Percentiles rank a stretch among this genome's conserved stretches.
Evolutionary conservation across 2,888 invertebrate genomes (phyloP).

Genomic region (Camponotus fellah): DNA sequence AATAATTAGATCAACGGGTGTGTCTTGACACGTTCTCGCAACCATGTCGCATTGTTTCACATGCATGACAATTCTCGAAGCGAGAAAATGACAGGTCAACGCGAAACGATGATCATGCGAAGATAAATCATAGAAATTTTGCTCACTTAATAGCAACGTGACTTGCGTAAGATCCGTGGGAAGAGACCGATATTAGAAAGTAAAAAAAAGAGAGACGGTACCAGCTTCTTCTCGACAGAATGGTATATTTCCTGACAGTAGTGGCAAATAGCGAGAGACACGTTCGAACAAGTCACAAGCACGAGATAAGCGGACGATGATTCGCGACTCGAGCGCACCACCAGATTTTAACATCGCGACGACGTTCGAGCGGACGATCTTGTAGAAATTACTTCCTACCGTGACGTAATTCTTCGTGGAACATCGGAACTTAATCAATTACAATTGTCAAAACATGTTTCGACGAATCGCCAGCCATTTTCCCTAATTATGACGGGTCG

Average conservation of each 20-base stretch:
- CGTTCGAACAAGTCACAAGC: constrained; percentile 71
- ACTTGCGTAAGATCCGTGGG: constrained; percentile 19
- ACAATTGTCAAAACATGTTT: constrained; percentile 79
- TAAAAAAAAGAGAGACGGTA: constrained; percentile 11
- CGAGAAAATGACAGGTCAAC: constrained; percentile 6
- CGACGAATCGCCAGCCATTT: constrained; percentile 79
- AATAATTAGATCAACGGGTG: background rate
- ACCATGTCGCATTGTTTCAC: background rate
- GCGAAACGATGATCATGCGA: background rate
- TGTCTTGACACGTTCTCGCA: background rate
- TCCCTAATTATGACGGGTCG: constrained; percentile 61
- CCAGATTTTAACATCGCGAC: constrained; percentile 31
- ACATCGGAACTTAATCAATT: constrained; percentile 52
- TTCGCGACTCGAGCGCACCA: constrained; percentile 27
- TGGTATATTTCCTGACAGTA: constrained; percentile 66
- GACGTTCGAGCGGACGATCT: background rate
- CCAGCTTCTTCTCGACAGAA: constrained; percentile 55
- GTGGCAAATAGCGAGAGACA: constrained; percentile 69
- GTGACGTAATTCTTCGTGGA: constrained; percentile 42
- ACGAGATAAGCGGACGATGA: background rate
- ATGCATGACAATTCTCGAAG: background rate
- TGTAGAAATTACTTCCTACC: constrained; percentile 45
- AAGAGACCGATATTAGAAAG: constrained; percentile 14
- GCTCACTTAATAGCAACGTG: constrained; percentile 39
- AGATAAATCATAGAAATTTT: background rate